phyloP scores from a whole-genome alignment of 2,888 invertebrate species.

The Seira sanloemensis region DNA sequence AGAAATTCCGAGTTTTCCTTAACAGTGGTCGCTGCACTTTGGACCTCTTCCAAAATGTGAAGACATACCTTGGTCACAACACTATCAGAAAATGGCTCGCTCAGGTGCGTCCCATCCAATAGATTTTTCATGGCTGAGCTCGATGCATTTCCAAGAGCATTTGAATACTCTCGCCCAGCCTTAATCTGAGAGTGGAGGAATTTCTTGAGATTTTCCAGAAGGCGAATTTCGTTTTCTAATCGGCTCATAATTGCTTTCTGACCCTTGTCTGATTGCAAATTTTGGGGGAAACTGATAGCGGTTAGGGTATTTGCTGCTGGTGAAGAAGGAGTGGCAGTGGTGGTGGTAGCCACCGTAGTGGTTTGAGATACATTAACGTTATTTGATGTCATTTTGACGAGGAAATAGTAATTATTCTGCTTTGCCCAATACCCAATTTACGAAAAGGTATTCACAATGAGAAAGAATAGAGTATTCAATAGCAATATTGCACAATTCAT shows the following conservation, averaged over 20 bases:
- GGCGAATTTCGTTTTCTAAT: constrained; percentile 93
- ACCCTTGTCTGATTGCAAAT: constrained; percentile 90
- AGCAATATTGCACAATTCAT: too few species aligned
- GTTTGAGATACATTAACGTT: background rate
- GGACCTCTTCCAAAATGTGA: constrained; percentile 88
- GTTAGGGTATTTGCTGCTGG: too few species aligned
- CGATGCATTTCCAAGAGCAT: constrained; percentile 87
- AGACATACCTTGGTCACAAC: constrained; percentile 71
- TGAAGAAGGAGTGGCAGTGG: constrained; percentile 9
- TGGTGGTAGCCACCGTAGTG: background rate
- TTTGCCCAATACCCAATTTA: too few species aligned
- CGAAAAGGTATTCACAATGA: too few species aligned
- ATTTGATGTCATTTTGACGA: constrained; percentile 30
- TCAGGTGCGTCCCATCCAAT: constrained; percentile 79
- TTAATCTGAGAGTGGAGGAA: constrained; percentile 76
- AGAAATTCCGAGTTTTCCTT: constrained; percentile 90
- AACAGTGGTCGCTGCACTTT: constrained; percentile 88
- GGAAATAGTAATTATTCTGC: too few species aligned
- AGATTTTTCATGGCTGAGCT: constrained; percentile 90
- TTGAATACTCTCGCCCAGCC: constrained; percentile 93
- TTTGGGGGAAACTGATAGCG: constrained; percentile 85
- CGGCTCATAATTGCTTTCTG: constrained; percentile 93
- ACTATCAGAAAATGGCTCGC: constrained; percentile 57
- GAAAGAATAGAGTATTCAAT: too few species aligned
- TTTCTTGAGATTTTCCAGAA: constrained; percentile 88